Percentiles rank a stretch among this genome's conserved stretches.
Evolutionary conservation across 1,140 invertebrate species (phyloP).

Genomic region (Pseudomyrmex pallidus): DNA sequence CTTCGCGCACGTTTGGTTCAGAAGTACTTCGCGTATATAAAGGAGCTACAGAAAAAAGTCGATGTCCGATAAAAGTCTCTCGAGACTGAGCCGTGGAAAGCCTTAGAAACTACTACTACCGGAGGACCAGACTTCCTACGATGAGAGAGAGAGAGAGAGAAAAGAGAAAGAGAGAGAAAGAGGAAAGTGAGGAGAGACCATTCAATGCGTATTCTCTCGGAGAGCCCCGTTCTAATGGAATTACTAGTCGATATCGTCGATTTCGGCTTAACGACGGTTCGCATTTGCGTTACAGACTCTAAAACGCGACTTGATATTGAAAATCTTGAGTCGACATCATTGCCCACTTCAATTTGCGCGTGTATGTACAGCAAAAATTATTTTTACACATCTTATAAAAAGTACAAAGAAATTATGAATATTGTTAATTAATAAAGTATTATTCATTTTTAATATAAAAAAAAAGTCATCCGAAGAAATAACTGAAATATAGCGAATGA

Average conservation of each 20-base stretch:
- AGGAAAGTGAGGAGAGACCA: constrained; percentile 51
- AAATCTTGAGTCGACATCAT: constrained; percentile 27
- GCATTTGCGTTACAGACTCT: constrained; percentile 59
- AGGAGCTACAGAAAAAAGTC: constrained; percentile 52
- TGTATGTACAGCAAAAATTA: neutral
- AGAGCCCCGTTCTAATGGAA: constrained; percentile 68
- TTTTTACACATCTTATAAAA: too few species aligned
- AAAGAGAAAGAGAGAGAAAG: too few species aligned
- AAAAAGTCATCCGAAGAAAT: neutral
- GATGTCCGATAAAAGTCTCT: constrained; percentile 49
- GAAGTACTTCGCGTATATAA: constrained; percentile 61
- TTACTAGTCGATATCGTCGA: constrained; percentile 71
- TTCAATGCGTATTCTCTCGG: constrained; percentile 55
- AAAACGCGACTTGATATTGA: constrained; percentile 50
- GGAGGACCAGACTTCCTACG: constrained; percentile 30
- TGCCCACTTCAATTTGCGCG: neutral
- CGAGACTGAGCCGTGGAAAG: constrained; percentile 2
- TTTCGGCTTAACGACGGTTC: constrained; percentile 59
- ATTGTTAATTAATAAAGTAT: neutral
- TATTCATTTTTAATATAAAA: neutral
- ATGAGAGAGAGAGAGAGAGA: too few species aligned
- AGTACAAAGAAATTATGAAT: neutral
- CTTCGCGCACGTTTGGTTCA: neutral
- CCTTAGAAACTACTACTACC: constrained; percentile 35
- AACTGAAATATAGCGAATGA: too few species aligned